Conservation (phyloP, 2,797 vertebrate species). For the Uromys caudimaculatus region DNA sequence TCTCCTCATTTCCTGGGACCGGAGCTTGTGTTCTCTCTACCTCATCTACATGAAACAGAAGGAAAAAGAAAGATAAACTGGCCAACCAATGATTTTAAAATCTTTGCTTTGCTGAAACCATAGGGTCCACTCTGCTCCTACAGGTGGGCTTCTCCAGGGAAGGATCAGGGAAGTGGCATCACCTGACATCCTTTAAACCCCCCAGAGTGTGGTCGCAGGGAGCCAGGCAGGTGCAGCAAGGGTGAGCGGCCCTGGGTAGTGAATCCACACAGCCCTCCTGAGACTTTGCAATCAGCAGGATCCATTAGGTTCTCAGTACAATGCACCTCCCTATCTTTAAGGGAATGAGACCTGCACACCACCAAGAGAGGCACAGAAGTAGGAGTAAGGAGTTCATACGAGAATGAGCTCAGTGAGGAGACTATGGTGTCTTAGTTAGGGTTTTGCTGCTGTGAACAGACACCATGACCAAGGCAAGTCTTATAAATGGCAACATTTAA, state of each 20-base stretch:
- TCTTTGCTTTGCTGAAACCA: conserved; percentile 79
- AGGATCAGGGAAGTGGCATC: conserved; percentile 54
- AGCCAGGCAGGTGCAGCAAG: conserved; percentile 21
- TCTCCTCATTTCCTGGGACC: conserved; percentile 71
- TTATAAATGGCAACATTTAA: too few relatives aligned
- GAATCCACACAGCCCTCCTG: background rate
- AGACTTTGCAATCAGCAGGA: background rate
- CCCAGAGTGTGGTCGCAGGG: conserved; percentile 17
- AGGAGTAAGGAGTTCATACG: background rate
- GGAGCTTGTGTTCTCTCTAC: conserved; percentile 81
- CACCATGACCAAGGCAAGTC: too few relatives aligned
- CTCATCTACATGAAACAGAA: conserved; percentile 40
- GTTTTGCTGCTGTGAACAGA: too few relatives aligned
- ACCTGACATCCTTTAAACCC: conserved; percentile 40
- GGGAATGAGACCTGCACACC: background rate
- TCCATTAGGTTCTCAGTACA: background rate
- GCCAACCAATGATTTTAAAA: conserved; percentile 78
- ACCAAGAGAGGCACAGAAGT: background rate
- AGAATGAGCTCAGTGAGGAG: background rate
- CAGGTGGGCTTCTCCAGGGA: conserved; percentile 5
- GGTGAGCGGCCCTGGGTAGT: background rate
- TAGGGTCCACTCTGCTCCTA: conserved; percentile 62
- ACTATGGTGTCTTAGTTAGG: background rate
- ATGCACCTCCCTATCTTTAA: background rate
- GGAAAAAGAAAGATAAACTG: conserved; percentile 70